Conservation (phyloP, 2,888 invertebrate species). For the Monoplex corrugatus region DNA sequence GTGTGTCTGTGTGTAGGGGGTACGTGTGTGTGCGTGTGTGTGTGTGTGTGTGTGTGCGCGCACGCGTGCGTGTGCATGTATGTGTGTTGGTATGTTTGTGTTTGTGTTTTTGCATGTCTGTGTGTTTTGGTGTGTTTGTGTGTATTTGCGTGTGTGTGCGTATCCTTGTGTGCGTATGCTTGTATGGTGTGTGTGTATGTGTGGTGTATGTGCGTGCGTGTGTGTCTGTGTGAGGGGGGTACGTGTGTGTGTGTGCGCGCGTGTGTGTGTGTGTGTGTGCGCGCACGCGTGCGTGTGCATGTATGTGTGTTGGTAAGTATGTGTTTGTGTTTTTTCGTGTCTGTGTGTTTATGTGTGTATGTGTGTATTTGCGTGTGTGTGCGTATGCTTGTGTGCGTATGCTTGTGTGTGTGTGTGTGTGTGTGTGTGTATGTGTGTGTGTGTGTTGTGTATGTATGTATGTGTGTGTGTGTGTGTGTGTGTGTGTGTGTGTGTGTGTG, state of each 20-base stretch:
- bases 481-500: conserved; percentile 26
- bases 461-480: background rate
- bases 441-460: background rate
- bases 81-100: background rate
- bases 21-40: background rate
- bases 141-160: background rate
- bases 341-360: background rate
- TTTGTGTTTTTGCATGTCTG: background rate
- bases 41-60: background rate
- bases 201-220: conserved; percentile 28
- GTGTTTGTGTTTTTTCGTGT: background rate
- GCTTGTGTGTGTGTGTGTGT: background rate
- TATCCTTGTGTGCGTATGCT: background rate
- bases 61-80: background rate
- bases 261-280: conserved; percentile 28
- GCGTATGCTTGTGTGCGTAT: background rate
- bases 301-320: background rate
- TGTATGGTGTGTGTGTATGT: conserved; percentile 13
- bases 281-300: background rate
- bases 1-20: background rate
- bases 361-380: background rate
- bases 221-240: conserved; percentile 29
- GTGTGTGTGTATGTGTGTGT: background rate
- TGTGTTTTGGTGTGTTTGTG: background rate
- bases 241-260: conserved; percentile 25